Evolutionary conservation across 2,113 vertebrate genomes (phyloP).

Genomic region (Astur gentilis): DNA sequence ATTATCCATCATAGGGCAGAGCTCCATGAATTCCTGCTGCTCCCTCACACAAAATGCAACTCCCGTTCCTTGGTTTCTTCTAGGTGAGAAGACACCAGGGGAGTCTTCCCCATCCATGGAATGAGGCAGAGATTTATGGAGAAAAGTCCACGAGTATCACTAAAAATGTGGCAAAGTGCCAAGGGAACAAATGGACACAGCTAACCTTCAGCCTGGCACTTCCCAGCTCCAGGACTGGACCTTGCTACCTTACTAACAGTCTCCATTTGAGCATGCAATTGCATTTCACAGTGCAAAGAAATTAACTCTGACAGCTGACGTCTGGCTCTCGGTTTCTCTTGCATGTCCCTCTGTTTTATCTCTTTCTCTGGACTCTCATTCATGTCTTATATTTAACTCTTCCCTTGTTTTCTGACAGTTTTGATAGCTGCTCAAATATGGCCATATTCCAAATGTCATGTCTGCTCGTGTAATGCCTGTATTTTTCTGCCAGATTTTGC

Average conservation of each 20-base stretch:
- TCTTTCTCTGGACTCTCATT: background rate
- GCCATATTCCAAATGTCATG: background rate
- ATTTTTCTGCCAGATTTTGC: background rate
- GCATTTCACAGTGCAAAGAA: background rate
- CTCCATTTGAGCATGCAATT: background rate
- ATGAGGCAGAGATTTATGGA: background rate
- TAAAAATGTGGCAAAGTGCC: background rate
- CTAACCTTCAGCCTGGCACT: background rate
- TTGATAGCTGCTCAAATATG: background rate
- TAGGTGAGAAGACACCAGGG: background rate
- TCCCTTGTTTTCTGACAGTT: slow-evolving; percentile 7
- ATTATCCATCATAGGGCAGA: background rate
- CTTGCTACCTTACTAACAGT: accelerated
- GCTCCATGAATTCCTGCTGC: background rate
- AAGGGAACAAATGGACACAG: accelerated
- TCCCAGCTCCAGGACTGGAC: background rate
- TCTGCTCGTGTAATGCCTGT: background rate
- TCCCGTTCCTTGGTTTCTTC: background rate
- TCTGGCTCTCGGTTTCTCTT: background rate
- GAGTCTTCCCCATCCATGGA: background rate
- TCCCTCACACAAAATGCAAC: background rate
- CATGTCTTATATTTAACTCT: background rate
- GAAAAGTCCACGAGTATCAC: background rate
- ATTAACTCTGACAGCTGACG: background rate
- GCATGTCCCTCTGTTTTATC: background rate